These are phyloP conservation scores for Drosophila simulans DNA, from an alignment of 1,140 invertebrate species.

Conservation along the genomic window DNA sequence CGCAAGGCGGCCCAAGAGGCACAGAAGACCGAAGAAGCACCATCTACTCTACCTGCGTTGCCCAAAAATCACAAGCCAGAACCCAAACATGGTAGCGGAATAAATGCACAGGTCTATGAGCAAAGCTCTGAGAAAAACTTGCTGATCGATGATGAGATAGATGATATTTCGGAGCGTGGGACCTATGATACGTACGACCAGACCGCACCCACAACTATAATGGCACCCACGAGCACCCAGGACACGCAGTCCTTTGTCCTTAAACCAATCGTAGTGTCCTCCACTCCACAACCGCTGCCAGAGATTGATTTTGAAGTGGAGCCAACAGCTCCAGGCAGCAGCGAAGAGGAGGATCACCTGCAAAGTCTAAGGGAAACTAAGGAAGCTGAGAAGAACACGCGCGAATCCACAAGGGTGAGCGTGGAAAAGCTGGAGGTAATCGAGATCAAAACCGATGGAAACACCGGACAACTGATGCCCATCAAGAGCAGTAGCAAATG, in stretches of 20 bases:
- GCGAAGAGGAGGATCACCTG: conserved; percentile 54
- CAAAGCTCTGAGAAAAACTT: conserved; percentile 81
- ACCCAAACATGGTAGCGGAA: conserved; percentile 64
- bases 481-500: conserved; percentile 39
- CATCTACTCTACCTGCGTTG: conserved; percentile 37
- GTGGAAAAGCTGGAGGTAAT: conserved; percentile 83
- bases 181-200: conserved; percentile 66
- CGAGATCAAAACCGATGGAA: conserved; percentile 80
- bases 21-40: conserved; percentile 51
- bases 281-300: conserved; percentile 60
- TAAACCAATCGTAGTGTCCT: conserved; percentile 68
- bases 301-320: conserved; percentile 47
- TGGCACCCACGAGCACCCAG: conserved; percentile 40
- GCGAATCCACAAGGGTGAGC: conserved; percentile 66
- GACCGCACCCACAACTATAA: conserved; percentile 56
- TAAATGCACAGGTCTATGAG: conserved; percentile 78
- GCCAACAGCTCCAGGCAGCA: conserved; percentile 26
- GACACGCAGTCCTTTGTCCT: conserved; percentile 50
- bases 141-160: conserved; percentile 78
- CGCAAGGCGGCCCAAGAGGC: conserved; percentile 73
- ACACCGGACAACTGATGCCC: conserved; percentile 80
- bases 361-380: conserved; percentile 66
- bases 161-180: conserved; percentile 76
- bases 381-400: conserved; percentile 39
- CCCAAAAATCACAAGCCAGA: conserved; percentile 64